These are phyloP conservation scores for Gymnoscopelus braueri DNA, from an alignment of 2,797 vertebrate genomes.

Conservation along the genomic window DNA sequence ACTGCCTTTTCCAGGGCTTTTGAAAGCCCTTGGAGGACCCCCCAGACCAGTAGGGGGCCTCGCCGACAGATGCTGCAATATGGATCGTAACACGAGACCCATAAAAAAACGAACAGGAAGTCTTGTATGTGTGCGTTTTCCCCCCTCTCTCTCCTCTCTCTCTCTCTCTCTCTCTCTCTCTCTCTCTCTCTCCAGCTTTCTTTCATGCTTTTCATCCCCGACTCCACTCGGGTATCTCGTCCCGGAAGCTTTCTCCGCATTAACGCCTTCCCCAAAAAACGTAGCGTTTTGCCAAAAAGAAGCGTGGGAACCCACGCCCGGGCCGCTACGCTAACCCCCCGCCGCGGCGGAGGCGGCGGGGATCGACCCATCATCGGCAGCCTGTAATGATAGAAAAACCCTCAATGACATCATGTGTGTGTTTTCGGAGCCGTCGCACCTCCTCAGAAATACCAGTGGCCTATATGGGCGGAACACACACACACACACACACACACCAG, in stretches of 20 bases:
- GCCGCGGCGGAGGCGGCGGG: too few relatives aligned
- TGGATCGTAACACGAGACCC: slow-evolving; percentile 44
- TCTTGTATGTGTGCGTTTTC: slow-evolving; percentile 18
- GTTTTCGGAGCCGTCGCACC: slow-evolving; percentile 54
- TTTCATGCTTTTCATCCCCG: slow-evolving; percentile 33
- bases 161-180: slow-evolving; percentile 14
- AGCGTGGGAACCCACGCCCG: slow-evolving; percentile 67
- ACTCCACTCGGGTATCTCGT: slow-evolving; percentile 41
- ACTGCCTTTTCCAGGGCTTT: slow-evolving; percentile 35
- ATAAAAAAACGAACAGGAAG: slow-evolving; percentile 44
- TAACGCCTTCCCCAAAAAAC: slow-evolving; percentile 30
- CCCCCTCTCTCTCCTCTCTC: slow-evolving; percentile 7
- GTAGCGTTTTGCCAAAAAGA: slow-evolving; percentile 51
- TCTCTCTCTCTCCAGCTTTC: slow-evolving; percentile 19
- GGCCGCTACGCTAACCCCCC: slow-evolving; percentile 30
- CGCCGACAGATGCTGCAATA: slow-evolving; percentile 46
- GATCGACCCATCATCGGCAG: slow-evolving; percentile 53
- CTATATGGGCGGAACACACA: slow-evolving; percentile 73
- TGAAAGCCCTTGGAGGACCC: slow-evolving; percentile 27
- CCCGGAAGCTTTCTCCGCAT: slow-evolving; percentile 35
- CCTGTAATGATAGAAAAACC: slow-evolving; percentile 72
- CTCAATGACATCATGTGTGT: slow-evolving; percentile 77
- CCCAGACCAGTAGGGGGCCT: slow-evolving; percentile 27
- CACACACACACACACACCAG: slow-evolving; percentile 64
- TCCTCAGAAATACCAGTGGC: slow-evolving; percentile 74